Evolutionary conservation across 2,888 invertebrate species (phyloP).

Genomic region (Marasmarcha lunaedactyla): DNA sequence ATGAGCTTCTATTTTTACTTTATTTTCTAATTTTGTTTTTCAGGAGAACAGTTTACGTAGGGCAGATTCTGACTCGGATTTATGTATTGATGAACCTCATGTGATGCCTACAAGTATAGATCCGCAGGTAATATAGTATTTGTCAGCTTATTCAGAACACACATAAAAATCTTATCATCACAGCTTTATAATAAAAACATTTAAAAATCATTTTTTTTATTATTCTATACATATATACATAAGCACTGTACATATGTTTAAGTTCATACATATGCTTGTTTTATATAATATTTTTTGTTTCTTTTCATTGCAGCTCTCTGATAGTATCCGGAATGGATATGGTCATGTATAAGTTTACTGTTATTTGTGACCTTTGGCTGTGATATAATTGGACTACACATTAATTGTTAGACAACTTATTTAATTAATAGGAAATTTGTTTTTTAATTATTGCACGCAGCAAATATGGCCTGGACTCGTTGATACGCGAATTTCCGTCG

Average conservation of each 20-base stretch:
- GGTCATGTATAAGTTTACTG: slow-evolving; percentile 64
- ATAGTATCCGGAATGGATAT: slow-evolving; percentile 66
- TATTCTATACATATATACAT: slow-evolving; percentile 3
- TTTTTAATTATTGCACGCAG: slow-evolving; percentile 63
- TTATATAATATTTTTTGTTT: slow-evolving; percentile 23
- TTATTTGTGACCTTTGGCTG: slow-evolving; percentile 54
- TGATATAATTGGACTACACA: slow-evolving; percentile 55
- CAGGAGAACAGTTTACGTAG: slow-evolving; percentile 77
- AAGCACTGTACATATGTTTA: background rate
- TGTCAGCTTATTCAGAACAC: slow-evolving; percentile 5
- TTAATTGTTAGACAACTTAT: slow-evolving; percentile 11
- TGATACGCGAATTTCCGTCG: slow-evolving; percentile 72
- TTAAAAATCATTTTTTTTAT: no score
- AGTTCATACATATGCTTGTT: no score
- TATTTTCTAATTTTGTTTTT: slow-evolving; percentile 14
- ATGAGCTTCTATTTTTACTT: no score
- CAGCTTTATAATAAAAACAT: no score
- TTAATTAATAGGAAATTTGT: slow-evolving; percentile 38
- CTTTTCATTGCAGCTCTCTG: slow-evolving; percentile 64
- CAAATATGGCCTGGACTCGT: slow-evolving; percentile 70
- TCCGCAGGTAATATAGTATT: slow-evolving; percentile 57
- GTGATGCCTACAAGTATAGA: slow-evolving; percentile 51
- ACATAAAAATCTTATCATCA: background rate
- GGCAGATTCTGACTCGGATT: slow-evolving; percentile 90
- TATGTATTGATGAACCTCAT: slow-evolving; percentile 81